phyloP scores from a whole-genome alignment of 2,113 vertebrate species.

The Cyanoramphus novaezelandiae region DNA sequence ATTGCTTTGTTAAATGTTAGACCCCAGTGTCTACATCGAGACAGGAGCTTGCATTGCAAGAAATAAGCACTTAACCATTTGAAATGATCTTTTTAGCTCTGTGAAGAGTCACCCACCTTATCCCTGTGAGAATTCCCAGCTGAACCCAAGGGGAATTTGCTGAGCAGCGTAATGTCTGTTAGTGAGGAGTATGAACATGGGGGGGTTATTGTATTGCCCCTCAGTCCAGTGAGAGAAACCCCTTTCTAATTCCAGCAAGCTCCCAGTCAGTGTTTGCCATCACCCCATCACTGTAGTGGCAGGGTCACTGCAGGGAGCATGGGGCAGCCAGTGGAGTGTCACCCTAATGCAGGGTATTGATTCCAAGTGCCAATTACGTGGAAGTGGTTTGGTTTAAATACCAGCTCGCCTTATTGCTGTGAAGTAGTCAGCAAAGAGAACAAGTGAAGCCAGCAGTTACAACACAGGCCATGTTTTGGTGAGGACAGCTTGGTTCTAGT shows the following conservation, averaged over 20 bases:
- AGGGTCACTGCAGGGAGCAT: neutral
- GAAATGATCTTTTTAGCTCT: neutral
- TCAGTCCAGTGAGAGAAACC: neutral
- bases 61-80: neutral
- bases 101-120: neutral
- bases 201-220: neutral
- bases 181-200: accelerated
- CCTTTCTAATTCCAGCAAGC: neutral
- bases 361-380: neutral
- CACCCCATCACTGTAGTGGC: neutral
- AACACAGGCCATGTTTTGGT: neutral
- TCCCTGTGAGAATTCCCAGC: neutral
- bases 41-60: neutral
- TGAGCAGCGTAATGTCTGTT: neutral
- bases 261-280: neutral
- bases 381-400: neutral
- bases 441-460: neutral
- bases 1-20: no score
- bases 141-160: neutral
- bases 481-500: neutral
- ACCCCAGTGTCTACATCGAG: neutral
- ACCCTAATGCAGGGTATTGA: neutral
- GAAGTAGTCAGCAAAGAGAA: neutral
- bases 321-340: neutral
- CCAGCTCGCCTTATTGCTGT: neutral